These are phyloP conservation scores for Ypsolopha scabrella DNA, from an alignment of 2,888 invertebrate species.

Conservation along the genomic window DNA sequence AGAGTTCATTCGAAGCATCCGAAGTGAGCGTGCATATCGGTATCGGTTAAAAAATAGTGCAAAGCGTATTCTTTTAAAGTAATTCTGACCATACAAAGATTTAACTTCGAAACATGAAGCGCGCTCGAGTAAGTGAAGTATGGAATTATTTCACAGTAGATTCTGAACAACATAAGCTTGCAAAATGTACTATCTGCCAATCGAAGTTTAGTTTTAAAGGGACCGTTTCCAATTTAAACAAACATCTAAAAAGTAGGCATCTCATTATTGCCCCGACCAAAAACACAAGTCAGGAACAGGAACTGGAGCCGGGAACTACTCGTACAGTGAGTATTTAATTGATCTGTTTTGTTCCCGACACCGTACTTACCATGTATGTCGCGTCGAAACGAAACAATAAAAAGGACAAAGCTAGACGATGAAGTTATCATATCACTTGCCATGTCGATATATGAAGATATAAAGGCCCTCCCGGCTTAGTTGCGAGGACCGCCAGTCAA, in stretches of 20 bases:
- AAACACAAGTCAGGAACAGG: too few relatives aligned
- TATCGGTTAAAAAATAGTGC: too few relatives aligned
- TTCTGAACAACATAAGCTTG: neutral
- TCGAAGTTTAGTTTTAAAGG: neutral
- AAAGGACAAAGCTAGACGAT: neutral
- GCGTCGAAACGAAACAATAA: too few relatives aligned
- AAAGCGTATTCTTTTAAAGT: too few relatives aligned
- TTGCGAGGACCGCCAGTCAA: too few relatives aligned
- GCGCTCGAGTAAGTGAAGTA: neutral
- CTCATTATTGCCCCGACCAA: neutral
- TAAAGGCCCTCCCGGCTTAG: too few relatives aligned
- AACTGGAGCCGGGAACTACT: too few relatives aligned
- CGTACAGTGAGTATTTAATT: neutral
- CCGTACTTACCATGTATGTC: neutral
- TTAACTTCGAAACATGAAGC: neutral
- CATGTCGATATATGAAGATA: too few relatives aligned
- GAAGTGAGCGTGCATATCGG: too few relatives aligned
- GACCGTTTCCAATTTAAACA: neutral
- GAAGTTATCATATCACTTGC: too few relatives aligned
- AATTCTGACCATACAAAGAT: too few relatives aligned
- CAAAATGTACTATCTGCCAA: neutral
- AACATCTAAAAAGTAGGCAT: neutral
- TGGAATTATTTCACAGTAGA: neutral
- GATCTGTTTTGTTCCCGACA: neutral
- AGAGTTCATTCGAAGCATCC: too few relatives aligned